phyloP scores from a whole-genome alignment of 2,113 vertebrate genomes.

The Mixornis gularis region DNA sequence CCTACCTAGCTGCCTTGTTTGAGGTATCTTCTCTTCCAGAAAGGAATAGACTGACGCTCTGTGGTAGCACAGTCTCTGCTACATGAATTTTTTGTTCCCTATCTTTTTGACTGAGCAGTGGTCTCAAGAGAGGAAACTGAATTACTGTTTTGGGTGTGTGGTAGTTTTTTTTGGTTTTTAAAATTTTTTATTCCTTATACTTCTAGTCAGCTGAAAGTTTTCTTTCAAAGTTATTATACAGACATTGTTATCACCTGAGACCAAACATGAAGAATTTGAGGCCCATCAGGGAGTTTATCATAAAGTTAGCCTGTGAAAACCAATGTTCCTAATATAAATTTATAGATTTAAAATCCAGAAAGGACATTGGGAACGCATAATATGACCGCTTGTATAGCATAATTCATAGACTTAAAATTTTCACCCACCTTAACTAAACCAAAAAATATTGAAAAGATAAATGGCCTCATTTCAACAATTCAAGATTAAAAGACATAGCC shows the following conservation, averaged over 20 bases:
- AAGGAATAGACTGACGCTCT: not conserved
- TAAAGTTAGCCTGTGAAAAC: not conserved
- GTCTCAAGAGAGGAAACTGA: not conserved
- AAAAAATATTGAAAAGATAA: not conserved
- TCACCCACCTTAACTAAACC: not conserved
- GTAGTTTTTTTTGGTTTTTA: not conserved
- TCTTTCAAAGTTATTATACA: not conserved
- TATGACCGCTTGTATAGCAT: not conserved
- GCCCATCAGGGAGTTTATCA: not conserved
- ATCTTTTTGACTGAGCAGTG: not conserved
- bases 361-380: not conserved
- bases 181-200: not conserved
- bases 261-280: not conserved
- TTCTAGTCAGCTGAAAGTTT: not conserved
- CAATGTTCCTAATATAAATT: not conserved
- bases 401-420: not conserved
- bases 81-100: not conserved
- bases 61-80: not conserved
- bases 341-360: conserved; percentile 15
- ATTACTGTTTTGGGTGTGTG: not conserved
- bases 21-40: not conserved
- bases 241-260: not conserved
- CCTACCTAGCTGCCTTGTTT: not conserved
- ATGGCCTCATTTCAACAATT: not conserved
- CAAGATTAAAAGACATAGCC: not conserved